Percentiles rank a stretch among this genome's conserved stretches.
Conservation (phyloP, 2,888 invertebrate genomes). For the Thyatira batis region DNA sequence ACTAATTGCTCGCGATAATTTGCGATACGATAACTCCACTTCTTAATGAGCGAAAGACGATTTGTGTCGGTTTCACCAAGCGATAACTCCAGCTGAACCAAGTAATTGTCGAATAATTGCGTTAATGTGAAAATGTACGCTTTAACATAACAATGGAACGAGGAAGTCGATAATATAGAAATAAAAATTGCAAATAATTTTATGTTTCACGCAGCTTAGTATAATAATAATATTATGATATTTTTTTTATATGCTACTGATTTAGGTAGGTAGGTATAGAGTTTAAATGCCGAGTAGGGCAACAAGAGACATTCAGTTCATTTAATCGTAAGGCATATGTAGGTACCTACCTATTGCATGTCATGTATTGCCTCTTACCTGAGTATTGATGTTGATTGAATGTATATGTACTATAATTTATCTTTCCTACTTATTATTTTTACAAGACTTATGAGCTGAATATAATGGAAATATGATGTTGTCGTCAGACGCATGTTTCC, state of each 20-base stretch:
- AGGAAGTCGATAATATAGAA: conserved; percentile 58
- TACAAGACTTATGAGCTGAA: too few relatives aligned
- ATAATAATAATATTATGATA: background rate
- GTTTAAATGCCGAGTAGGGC: too few relatives aligned
- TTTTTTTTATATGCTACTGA: background rate
- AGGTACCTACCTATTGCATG: too few relatives aligned
- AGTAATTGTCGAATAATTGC: conserved; percentile 80
- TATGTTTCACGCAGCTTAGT: conserved; percentile 25
- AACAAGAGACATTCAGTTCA: too few relatives aligned
- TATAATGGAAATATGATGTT: background rate
- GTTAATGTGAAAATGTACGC: conserved; percentile 78
- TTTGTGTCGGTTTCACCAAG: conserved; percentile 59
- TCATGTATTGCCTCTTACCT: too few relatives aligned
- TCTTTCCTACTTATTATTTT: too few relatives aligned
- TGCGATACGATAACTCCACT: conserved; percentile 62
- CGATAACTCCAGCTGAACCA: conserved; percentile 66
- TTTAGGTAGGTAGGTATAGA: too few relatives aligned
- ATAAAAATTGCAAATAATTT: conserved; percentile 39
- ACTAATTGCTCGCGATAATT: conserved; percentile 64
- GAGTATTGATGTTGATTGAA: too few relatives aligned
- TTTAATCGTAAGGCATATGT: too few relatives aligned
- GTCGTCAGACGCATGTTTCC: conserved; percentile 97
- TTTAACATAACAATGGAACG: conserved; percentile 74
- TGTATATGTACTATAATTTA: too few relatives aligned
- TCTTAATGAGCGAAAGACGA: conserved; percentile 68